Base-by-base conservation (phyloP, 2,888 invertebrate genomes). In the Drosophila demipolita region DNA sequence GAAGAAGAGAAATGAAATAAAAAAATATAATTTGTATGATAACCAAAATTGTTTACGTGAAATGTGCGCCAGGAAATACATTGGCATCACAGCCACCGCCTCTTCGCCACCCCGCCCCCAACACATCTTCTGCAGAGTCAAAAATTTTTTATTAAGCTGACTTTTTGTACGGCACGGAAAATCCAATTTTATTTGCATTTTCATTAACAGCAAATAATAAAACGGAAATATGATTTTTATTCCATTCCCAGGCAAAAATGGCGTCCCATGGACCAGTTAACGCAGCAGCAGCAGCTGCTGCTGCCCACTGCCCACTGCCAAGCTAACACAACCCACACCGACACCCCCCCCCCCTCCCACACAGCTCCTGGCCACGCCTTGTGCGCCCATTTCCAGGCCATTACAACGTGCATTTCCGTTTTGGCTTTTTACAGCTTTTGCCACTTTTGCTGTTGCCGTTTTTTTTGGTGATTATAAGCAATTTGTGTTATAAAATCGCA, bases 201-300 rank as follows among this genome's bases (percentile, higher is more conserved):
- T 85, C 84, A 85, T 85, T 85, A 85, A 85, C 84, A 85, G 85
- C 84, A 87, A 85, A 84, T 84, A 84, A 84, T 84, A 84, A 84
- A 84, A 84, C 85, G 84, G 85, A 84, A 87, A 87, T 85, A 87
- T 85, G 85, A 87, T 85, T 85, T 85, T 85, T 85, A 87, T 85
- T 76, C 84, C 87, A 85, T 87, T 82, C 74, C 85, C 87, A 70
- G 69, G 74, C 57, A 69, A 60, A 67, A 70, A 64, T 66, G 70
- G 78, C 74, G 70, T 59, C 74, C 72, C 72, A 49, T 68, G 67
- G 67, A 50, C 64, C 75, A 66, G 75, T 75, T 75, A 66, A 67
- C 63, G 66, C 64, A 74, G 74, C 69, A 50, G 66, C 64, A 71
- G 74, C 69, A 48, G 78, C 82, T 72, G 82, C 73, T 66, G 20